Percentiles rank a stretch among this genome's conserved stretches.
These are phyloP conservation scores for Toxostoma redivivum DNA, from an alignment of 2,113 vertebrate species.

Conservation along the genomic window DNA sequence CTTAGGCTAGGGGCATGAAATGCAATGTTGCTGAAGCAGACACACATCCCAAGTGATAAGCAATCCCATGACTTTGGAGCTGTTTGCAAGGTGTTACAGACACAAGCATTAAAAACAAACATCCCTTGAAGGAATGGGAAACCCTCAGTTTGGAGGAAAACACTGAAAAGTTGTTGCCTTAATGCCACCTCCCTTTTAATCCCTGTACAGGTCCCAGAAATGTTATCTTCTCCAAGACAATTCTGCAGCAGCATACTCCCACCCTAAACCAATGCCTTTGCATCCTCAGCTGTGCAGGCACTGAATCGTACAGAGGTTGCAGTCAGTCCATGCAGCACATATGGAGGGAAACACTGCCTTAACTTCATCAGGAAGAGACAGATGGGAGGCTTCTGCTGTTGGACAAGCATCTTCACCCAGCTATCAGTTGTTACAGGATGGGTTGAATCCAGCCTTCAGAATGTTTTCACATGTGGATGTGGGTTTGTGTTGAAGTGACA, in stretches of 20 bases:
- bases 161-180: background rate
- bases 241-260: background rate
- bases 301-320: rapidly evolving
- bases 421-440: background rate
- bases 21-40: background rate
- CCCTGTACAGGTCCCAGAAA: background rate
- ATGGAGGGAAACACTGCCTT: background rate
- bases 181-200: background rate
- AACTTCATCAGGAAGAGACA: background rate
- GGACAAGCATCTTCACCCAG: background rate
- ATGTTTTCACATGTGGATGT: background rate
- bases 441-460: background rate
- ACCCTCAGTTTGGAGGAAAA: background rate
- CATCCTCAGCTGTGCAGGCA: background rate
- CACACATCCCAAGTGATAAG: rapidly evolving
- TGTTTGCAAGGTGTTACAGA: background rate
- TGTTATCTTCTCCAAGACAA: background rate
- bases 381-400: background rate
- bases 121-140: background rate
- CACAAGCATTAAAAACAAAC: background rate
- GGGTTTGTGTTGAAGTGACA: background rate
- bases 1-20: background rate
- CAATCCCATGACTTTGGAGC: background rate
- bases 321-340: background rate
- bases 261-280: background rate